phyloP scores from a whole-genome alignment of 2,888 invertebrate species.

The Philhelius pedissequus region DNA sequence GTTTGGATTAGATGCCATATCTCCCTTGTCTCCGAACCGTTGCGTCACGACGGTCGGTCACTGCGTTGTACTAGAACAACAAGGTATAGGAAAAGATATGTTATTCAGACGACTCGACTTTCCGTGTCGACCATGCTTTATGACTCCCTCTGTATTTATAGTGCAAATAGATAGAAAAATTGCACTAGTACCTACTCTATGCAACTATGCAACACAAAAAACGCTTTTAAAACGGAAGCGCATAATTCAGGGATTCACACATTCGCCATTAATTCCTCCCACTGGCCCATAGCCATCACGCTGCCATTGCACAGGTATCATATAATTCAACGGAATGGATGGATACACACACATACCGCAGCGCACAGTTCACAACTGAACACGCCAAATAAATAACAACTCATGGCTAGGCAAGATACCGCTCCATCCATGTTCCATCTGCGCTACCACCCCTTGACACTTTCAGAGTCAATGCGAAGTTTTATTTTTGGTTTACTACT shows the following conservation, averaged over 20 bases:
- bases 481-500: slow-evolving; percentile 43
- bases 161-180: slow-evolving; percentile 46
- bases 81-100: slow-evolving; percentile 14
- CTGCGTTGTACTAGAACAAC: not conserved
- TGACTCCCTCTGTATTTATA: slow-evolving; percentile 26
- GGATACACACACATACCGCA: too few species aligned
- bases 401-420: slow-evolving; percentile 27
- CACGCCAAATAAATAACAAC: slow-evolving; percentile 58
- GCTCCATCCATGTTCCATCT: not conserved
- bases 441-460: slow-evolving; percentile 15
- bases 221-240: slow-evolving; percentile 43
- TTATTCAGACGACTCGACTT: slow-evolving; percentile 46
- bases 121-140: slow-evolving; percentile 53
- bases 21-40: not conserved
- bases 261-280: slow-evolving; percentile 25
- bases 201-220: not conserved
- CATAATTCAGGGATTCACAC: slow-evolving; percentile 60
- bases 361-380: not conserved
- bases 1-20: slow-evolving; percentile 40
- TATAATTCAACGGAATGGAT: slow-evolving; percentile 48
- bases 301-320: slow-evolving; percentile 8
- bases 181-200: not conserved
- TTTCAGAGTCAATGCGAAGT: slow-evolving; percentile 42
- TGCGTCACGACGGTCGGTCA: not conserved
- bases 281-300: slow-evolving; percentile 16